Evolutionary conservation across 2,888 invertebrate species (phyloP), one percentile per base, ranked within the genome.

Genomic region (Halocaridina rubra): DNA sequence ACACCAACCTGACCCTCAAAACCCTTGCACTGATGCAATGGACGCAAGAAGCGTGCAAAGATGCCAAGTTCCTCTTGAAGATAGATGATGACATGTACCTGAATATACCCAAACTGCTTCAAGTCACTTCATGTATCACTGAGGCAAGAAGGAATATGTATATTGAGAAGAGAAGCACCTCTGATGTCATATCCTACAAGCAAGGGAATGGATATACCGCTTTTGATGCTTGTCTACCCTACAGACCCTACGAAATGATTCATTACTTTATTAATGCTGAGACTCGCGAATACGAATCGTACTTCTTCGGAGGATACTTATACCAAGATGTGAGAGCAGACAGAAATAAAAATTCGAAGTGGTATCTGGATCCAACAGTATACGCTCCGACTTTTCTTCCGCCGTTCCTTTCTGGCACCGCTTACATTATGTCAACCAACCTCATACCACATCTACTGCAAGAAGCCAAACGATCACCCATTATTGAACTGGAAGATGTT

Each of bases 401-500:
- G 10, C 87, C 89, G 67, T 90, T 90, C 81, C 86, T 89, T 3
- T 90, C 90, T 3, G 90, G 90, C 0, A 90, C 90, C 5, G 90
- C 89, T n/a, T 90, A 90, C 85, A 89, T 90, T 4, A 84, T 90
- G 71, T 89, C 90, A 13, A 59, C 82, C 22, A 89, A 89, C 46
- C 88, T 90, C n/a, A 85, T 89, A 8, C 84, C 87, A 16, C 86
- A 88, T 69, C 88, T 90, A 13, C 89, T 89, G 24, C 84, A 89
- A 24, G 89, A 86, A 10, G 89, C 89, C 30, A 29, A 89, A 4
- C 67, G 84, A 24, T 86, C 85, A 1, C 89, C 89, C 4, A 82
- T 89, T 10, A 89, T 90, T 71, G 89, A 89, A 69, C 67, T 90
- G 79, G 90, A 90, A 88, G 90, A 90, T 85, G 90, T 90, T 13